phyloP scores from a whole-genome alignment of 37 sponge, comb jelly and placozoan species.

The Cladorhizidae sp. region DNA sequence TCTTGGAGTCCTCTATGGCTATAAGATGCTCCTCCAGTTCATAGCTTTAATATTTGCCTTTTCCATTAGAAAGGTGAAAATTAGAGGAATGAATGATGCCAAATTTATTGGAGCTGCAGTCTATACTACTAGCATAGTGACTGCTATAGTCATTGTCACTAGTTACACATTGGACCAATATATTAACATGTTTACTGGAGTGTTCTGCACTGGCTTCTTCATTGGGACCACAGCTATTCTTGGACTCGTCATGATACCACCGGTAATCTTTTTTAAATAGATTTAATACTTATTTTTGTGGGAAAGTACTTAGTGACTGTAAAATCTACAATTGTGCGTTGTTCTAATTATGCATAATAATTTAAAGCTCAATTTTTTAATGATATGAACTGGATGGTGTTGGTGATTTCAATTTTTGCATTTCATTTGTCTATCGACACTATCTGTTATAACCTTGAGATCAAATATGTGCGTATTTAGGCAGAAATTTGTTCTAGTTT shows the following conservation, averaged over 20 bases:
- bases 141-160: constrained; percentile 21
- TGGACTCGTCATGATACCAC: constrained; percentile 36
- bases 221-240: constrained; percentile 39
- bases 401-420: too few species aligned
- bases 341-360: too few species aligned
- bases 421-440: too few species aligned
- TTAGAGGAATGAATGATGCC: constrained; percentile 55
- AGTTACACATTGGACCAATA: constrained; percentile 18
- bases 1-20: constrained; percentile 49
- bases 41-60: constrained; percentile 45
- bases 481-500: too few species aligned
- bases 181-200: constrained; percentile 19
- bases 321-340: too few species aligned
- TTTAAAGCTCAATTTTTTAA: too few species aligned
- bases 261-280: too few species aligned
- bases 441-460: too few species aligned
- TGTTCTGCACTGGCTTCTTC: constrained; percentile 20
- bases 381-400: too few species aligned
- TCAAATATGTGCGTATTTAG: too few species aligned
- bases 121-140: constrained; percentile 44
- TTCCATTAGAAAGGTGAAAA: constrained; percentile 50
- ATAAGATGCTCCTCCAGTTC: constrained; percentile 43
- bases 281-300: too few species aligned
- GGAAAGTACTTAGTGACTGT: too few species aligned
- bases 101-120: constrained; percentile 41